These are phyloP conservation scores for Acrobasis suavella DNA, from an alignment of 2,888 invertebrate genomes.

Conservation along the genomic window DNA sequence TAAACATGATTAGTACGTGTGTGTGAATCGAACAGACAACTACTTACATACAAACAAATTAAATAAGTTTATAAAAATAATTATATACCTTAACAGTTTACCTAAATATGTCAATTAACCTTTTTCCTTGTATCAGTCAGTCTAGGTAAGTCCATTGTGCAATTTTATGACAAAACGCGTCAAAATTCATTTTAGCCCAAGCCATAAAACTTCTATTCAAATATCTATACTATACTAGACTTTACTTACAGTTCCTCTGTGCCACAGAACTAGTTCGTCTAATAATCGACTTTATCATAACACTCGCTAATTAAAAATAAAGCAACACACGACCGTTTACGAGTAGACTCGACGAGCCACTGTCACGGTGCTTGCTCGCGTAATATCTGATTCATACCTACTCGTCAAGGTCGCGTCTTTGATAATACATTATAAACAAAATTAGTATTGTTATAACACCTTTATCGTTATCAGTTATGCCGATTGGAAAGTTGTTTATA, in stretches of 20 bases:
- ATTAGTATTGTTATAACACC: not conserved
- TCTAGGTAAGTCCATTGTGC: not conserved
- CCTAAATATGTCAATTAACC: not conserved
- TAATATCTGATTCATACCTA: conserved; percentile 12
- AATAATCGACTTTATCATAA: conserved; percentile 57
- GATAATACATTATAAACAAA: conserved; percentile 8
- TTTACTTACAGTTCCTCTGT: conserved; percentile 54
- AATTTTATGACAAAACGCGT: not conserved
- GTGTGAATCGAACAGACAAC: too few species aligned
- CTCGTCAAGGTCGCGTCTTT: conserved; percentile 1
- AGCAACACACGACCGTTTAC: not conserved
- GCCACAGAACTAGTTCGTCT: conserved; percentile 41
- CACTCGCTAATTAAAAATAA: conserved; percentile 28
- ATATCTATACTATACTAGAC: not conserved
- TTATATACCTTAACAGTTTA: not conserved
- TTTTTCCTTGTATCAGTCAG: not conserved
- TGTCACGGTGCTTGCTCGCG: not conserved
- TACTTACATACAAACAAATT: too few species aligned
- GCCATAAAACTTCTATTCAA: too few species aligned
- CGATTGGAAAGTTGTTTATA: too few species aligned
- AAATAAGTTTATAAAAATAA: too few species aligned
- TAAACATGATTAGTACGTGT: too few species aligned
- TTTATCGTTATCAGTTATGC: not conserved
- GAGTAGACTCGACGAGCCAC: not conserved
- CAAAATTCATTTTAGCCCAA: not conserved